Evolutionary conservation across 2,113 vertebrate species (phyloP).

Genomic region (Dascyllus trimaculatus): DNA sequence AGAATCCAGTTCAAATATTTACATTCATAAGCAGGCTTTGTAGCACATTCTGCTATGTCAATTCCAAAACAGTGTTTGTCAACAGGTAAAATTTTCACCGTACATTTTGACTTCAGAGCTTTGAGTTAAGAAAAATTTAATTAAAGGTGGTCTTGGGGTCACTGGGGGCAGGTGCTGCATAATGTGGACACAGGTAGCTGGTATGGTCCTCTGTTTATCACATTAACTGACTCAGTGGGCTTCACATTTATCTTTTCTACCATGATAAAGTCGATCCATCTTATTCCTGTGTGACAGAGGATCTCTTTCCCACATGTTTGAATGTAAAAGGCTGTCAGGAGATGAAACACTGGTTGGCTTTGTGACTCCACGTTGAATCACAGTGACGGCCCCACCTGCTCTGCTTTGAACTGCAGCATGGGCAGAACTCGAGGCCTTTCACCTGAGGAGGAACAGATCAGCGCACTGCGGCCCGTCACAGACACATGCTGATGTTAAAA

Average conservation of each 20-base stretch:
- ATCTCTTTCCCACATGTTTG: constrained; percentile 53
- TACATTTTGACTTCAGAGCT: background rate
- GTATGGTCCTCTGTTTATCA: constrained; percentile 33
- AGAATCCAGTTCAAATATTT: too few species aligned
- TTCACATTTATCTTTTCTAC: constrained; percentile 20
- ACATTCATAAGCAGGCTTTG: too few species aligned
- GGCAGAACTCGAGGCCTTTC: constrained; percentile 43
- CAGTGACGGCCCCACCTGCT: constrained; percentile 59
- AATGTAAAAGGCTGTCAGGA: constrained; percentile 37
- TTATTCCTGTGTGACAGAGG: constrained; percentile 21
- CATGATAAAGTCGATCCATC: constrained; percentile 46
- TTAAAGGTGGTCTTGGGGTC: constrained; percentile 14
- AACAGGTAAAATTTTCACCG: background rate
- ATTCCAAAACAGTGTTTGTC: background rate
- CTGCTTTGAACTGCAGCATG: constrained; percentile 64
- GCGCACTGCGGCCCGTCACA: constrained; percentile 2
- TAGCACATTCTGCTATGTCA: too few species aligned
- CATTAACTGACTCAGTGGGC: constrained; percentile 29
- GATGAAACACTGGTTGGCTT: constrained; percentile 39
- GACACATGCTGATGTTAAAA: constrained; percentile 55
- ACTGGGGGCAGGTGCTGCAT: constrained; percentile 17
- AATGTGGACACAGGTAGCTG: constrained; percentile 5
- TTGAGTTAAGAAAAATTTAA: background rate
- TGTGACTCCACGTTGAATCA: constrained; percentile 54
- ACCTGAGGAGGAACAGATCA: constrained; percentile 41